Evolutionary conservation across 2,888 invertebrate species (phyloP), one percentile per base, ranked within the genome.

Genomic region (Fragum fragum): DNA sequence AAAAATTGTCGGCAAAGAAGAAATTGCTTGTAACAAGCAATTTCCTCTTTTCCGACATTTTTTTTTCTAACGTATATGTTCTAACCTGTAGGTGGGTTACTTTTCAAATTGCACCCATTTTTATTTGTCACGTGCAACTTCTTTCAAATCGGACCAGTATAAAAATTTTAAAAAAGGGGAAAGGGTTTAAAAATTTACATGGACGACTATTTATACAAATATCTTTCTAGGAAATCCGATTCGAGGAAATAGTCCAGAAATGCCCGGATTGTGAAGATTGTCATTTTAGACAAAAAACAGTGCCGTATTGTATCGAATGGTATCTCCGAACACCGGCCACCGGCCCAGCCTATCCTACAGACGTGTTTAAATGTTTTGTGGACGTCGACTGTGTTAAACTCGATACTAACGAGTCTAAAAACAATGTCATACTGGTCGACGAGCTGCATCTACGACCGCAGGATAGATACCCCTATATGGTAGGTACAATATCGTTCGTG

Each of bases 241-340:
- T 66, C 26, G 5, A 26, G 11, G 42, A 66, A 21, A 39, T 66
- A 16, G 66, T 66, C 11, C 23, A 21, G 21, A n/a, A 66, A 26
- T 66, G 66, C 16, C 66, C 42, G 11, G 42, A 66, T 0, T 66
- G 66, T 42, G 39, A 18, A 1, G 14, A 42, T 36, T 66, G 66
- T 14, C 66, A 66, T n/a, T 66, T 66, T 23, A 39, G 16, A 16
- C 42, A 11, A 1, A 23, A 14, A 66, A 14, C 14, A 1, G n/a
- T 66, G n/a, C 66, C 66, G 5, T 66, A 21, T 21, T 14, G n/a
- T 21, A 11, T 66, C 2, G 66, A 66, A 66, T 66, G 66, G 66
- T 66, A 66, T 26, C 39, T 66, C n/a, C n/a, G n/a, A 32, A 61
- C n/a, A 3, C 14, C 47, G 16, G 47, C 2, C 5, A 7, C 7